Evolutionary conservation across 1,140 invertebrate species (phyloP), one percentile per base, ranked within the genome.

Genomic region (Aphaenogaster rudis): DNA sequence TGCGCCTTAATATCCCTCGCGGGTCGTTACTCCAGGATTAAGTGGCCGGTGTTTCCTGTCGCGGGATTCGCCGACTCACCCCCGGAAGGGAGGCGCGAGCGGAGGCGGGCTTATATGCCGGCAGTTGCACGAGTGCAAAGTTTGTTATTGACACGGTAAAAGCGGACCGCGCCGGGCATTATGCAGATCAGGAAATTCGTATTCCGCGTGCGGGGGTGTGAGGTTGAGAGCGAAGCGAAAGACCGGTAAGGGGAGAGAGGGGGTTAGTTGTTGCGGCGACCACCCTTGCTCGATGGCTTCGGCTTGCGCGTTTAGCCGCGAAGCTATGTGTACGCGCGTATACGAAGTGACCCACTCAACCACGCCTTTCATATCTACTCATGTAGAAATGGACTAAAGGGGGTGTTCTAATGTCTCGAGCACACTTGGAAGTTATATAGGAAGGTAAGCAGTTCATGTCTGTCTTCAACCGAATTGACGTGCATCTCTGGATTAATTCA

Each of bases 181-280:
- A 90, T 91, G 90, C 88, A 90, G 90, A 92, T 91, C 84, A 59
- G 79, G 63, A 54, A 67, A 91, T 91, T 92, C 84, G 76, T 86
- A 91, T 91, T 88, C 52, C 61, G 50, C 36, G 21, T 63, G n/a
- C 36, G 17, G 39, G 13, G 17, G 4, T 17, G 1, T 28, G n/a
- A 76, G 72, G 13, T 0, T 69, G 45, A 17, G 13, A 6, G 21
- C 52, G 28, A 36, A 54, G 39, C 13, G 42, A 74, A 63, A 13
- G 52, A 2, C 36, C 48, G 21, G 9, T 33, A 39, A n/a, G n/a
- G 15, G 66, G 0, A 13, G 63, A n/a, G n/a, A 5, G 2, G 13
- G 48, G 45, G 45, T 80, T 48, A 48, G 77, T 67, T 50, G 77
- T 79, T 67, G 61, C 77, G 78, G 48, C 63, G 63, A 67, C 11